Evolutionary conservation across 2,797 vertebrate genomes (phyloP), one percentile per base, ranked within the genome.

Genomic region (Phrynocephalus forsythii): DNA sequence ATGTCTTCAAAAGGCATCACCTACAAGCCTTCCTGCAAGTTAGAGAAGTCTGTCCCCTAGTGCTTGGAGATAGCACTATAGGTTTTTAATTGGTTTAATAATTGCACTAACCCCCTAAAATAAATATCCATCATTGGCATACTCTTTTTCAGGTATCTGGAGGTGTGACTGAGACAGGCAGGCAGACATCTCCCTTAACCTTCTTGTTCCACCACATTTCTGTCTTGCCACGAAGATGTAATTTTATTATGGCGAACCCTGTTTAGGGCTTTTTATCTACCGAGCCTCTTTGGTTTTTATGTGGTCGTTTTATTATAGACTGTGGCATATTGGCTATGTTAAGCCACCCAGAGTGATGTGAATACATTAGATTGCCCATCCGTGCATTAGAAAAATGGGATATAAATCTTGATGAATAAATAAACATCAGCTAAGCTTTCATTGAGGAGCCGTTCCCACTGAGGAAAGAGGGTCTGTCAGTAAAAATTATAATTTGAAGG

Each of bases 361-460:
- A 52, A 18, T 79, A 50, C 28, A 56, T 56, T 79, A 56, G 26
- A 79, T 63, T 63, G 60, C 60, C 60, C 18, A 63, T 18, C 60
- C 18, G 15, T 63, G 48, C 28, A 56, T 56, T 79, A 79, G 26
- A 79, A 79, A n/a, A 28, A 16, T n/a, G 15, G 24, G 50, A 79
- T 77, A 56, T 79, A n/a, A 79, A 56, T 79, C 50, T 79, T 79
- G 13, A 15, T 78, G 28, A 79, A 79, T 56, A 79, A 79, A 52
- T 30, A 56, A 79, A 48, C 16, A n/a, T 48, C 9, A 50, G 26
- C 13, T 50, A 26, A 78, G 48, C 10, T 10, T n/a, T 79, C 16
- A 28, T 18, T 79, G 44, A 50, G 44, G 44, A 79, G 22, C 52
- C 56, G n/a, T 78, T 28, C 26, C 26, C 26, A n/a, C 50, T 9